phyloP scores from a whole-genome alignment of 2,797 vertebrate species.

The Coranthus polyacanthus region DNA sequence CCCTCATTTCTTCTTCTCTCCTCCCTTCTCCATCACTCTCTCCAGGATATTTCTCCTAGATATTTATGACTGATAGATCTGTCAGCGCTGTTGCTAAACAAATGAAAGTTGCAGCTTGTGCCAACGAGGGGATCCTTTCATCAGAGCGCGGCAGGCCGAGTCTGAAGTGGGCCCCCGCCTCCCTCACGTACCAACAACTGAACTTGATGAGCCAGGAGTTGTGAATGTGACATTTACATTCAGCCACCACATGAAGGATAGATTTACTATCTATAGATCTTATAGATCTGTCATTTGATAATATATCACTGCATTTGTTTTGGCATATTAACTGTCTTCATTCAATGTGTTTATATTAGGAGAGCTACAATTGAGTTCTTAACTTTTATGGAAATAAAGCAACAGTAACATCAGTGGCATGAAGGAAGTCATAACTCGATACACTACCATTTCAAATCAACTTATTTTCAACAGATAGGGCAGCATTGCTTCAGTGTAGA shows the following conservation, averaged over 20 bases:
- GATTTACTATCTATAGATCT: no score
- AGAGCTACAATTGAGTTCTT: neutral
- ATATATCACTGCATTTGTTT: conserved; percentile 18
- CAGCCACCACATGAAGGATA: conserved; percentile 55
- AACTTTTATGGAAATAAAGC: no score
- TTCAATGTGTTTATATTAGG: neutral
- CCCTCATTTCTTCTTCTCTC: conserved; percentile 37
- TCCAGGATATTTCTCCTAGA: conserved; percentile 58
- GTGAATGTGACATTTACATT: conserved; percentile 69
- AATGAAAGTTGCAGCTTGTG: conserved; percentile 70
- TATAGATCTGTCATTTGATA: conserved; percentile 33
- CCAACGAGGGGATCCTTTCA: conserved; percentile 62
- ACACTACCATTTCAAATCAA: no score
- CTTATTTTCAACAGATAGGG: no score
- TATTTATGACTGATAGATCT: conserved; percentile 75
- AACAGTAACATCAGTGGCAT: no score
- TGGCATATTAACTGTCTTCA: neutral
- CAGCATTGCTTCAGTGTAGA: no score
- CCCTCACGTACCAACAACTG: conserved; percentile 40
- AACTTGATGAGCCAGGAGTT: conserved; percentile 73
- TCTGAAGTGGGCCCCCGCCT: conserved; percentile 62
- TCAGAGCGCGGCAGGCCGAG: conserved; percentile 44
- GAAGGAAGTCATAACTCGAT: no score
- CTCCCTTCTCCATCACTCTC: conserved; percentile 47
- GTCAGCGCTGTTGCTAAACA: conserved; percentile 68